Evolutionary conservation across 2,797 vertebrate species (phyloP), one percentile per base, ranked within the genome.

Genomic region (Sebastes hubbsi): DNA sequence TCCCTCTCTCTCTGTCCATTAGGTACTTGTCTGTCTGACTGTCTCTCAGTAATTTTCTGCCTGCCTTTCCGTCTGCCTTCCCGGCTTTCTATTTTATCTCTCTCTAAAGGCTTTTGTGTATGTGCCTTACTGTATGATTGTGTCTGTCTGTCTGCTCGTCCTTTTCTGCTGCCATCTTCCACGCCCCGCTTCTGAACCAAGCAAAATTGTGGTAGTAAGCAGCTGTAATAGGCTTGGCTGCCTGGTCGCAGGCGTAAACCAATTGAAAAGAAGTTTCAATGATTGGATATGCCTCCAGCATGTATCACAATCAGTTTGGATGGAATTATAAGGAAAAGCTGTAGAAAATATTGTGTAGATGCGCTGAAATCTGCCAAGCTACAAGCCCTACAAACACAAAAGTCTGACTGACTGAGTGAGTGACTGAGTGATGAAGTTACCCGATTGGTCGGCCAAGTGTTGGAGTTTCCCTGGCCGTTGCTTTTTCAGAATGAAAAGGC

Each of bases 1-100:
- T 24, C 54, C 86, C 55, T 56, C 84, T 81, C 74, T 81, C 67
- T 82, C 52, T 76, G 55, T 90, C 87, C 84, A 86, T 93, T 90
- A 84, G 83, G 30, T 78, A 18, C 86, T 85, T 82, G 78, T 89
- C 78, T 90, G 69, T 80, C 78, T 84, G 81, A 83, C 83, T 76
- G 66, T 82, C 71, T 81, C 46, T 34, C 59, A 63, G 80, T 89
- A 49, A 86, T 87, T 89, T 85, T 88, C 76, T 81, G 66, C 25
- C 81, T 62, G 59, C 27, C 61, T 83, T 22, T 81, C 22, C 32
- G n/a, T 82, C 81, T 82, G 72, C 65, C 63, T 73, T 72, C 34
- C 30, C 67, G 36, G n/a, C 70, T 75, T 56, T 70, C 27, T 42
- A 62, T 72, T 78, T 52, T 71, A 16, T 71, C 56, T 34, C 75